phyloP scores from a whole-genome alignment of 2,797 vertebrate genomes.

The Trichosurus vulpecula region DNA sequence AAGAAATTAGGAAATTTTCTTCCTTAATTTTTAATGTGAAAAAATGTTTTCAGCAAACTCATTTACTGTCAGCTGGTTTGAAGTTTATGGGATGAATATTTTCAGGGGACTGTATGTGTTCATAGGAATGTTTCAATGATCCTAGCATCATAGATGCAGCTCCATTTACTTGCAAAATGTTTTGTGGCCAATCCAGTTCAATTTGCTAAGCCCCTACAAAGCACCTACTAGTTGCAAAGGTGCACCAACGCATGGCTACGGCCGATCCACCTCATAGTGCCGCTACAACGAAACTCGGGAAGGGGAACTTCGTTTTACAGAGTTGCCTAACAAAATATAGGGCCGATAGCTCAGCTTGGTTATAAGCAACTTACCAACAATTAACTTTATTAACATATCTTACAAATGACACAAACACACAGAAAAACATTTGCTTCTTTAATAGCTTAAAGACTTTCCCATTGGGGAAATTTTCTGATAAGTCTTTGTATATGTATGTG shows the following conservation, averaged over 20 bases:
- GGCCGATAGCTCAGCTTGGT: neutral
- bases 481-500: neutral
- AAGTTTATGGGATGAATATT: slow-evolving; percentile 56
- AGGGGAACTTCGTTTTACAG: neutral
- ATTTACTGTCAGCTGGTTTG: slow-evolving; percentile 40
- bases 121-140: neutral
- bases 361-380: neutral
- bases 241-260: neutral
- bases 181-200: neutral
- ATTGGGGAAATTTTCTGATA: neutral
- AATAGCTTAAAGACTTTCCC: neutral
- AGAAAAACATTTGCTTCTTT: neutral
- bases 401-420: neutral
- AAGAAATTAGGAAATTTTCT: neutral
- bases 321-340: neutral
- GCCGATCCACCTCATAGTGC: neutral
- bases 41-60: slow-evolving; percentile 34
- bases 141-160: neutral
- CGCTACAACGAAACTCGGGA: neutral
- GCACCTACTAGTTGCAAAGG: neutral
- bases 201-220: neutral
- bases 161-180: neutral
- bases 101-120: neutral
- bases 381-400: neutral
- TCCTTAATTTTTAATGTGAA: slow-evolving; percentile 12